Evolutionary conservation across 2,888 invertebrate species (phyloP).

Genomic region (Drosophila limbata): DNA sequence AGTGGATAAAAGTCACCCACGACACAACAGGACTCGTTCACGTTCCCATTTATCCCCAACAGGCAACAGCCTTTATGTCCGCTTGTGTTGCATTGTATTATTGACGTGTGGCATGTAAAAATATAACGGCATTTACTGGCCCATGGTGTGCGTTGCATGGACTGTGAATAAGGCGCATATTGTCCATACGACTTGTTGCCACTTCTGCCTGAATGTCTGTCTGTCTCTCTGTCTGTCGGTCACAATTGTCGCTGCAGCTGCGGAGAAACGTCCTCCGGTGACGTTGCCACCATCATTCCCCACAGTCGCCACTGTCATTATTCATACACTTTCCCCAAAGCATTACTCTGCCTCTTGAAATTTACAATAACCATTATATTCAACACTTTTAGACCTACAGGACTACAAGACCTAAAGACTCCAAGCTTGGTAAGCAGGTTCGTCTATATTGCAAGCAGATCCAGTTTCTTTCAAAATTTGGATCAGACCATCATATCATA

Average conservation of each 20-base stretch:
- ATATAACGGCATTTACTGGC: slow-evolving; percentile 63
- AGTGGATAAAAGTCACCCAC: slow-evolving; percentile 3
- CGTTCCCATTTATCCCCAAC: slow-evolving; percentile 24
- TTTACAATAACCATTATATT: not conserved
- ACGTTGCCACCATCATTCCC: not conserved
- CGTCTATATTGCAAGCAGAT: too few relatives aligned
- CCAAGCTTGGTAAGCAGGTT: too few relatives aligned
- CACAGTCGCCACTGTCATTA: not conserved
- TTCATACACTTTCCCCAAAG: slow-evolving; percentile 3
- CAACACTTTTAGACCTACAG: too few relatives aligned
- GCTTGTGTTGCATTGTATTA: slow-evolving; percentile 48
- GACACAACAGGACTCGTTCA: slow-evolving; percentile 33
- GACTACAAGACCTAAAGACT: too few relatives aligned
- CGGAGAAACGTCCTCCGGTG: not conserved
- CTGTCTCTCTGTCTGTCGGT: slow-evolving; percentile 1
- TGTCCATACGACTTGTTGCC: slow-evolving; percentile 78
- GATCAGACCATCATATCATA: too few relatives aligned
- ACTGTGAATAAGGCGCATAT: slow-evolving; percentile 72
- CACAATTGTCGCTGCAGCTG: slow-evolving; percentile 11
- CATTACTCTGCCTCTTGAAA: not conserved
- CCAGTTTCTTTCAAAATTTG: too few relatives aligned
- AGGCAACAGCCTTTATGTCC: slow-evolving; percentile 26
- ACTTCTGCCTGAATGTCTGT: slow-evolving; percentile 18
- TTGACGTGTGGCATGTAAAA: slow-evolving; percentile 74
- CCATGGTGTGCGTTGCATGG: slow-evolving; percentile 34